A percentile compares a stretch with the other conserved stretches of the same genome.
Conservation (phyloP, 1,140 invertebrate species). For the Calosoma granatense region DNA sequence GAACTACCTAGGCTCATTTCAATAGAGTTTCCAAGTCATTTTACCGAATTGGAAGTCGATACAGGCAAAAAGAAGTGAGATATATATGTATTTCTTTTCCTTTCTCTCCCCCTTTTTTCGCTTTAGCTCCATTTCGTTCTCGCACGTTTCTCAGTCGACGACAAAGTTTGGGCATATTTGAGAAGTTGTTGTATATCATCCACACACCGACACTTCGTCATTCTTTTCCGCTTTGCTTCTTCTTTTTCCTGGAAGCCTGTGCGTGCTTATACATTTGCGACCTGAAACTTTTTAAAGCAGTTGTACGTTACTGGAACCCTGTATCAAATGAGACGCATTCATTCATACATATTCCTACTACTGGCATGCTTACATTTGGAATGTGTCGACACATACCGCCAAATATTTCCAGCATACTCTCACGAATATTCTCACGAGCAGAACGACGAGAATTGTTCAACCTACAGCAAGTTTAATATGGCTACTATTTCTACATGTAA, state of each 20-base stretch:
- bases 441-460: too few species aligned
- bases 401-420: too few species aligned
- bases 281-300: background rate
- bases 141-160: background rate
- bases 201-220: background rate
- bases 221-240: background rate
- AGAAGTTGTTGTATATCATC: background rate
- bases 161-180: conserved; percentile 1
- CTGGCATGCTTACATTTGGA: too few species aligned
- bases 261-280: background rate
- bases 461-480: too few species aligned
- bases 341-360: too few species aligned
- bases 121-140: background rate
- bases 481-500: too few species aligned
- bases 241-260: background rate
- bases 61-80: background rate
- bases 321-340: too few species aligned
- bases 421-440: too few species aligned
- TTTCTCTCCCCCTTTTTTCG: background rate
- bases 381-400: too few species aligned
- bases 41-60: conserved; percentile 7
- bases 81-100: background rate
- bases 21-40: conserved; percentile 5
- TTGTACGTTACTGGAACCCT: background rate
- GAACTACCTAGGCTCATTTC: conserved; percentile 1